A percentile compares a stretch with the other conserved stretches of the same genome.
phyloP scores from a whole-genome alignment of 1,140 invertebrate genomes.

The Augochlora pura region DNA sequence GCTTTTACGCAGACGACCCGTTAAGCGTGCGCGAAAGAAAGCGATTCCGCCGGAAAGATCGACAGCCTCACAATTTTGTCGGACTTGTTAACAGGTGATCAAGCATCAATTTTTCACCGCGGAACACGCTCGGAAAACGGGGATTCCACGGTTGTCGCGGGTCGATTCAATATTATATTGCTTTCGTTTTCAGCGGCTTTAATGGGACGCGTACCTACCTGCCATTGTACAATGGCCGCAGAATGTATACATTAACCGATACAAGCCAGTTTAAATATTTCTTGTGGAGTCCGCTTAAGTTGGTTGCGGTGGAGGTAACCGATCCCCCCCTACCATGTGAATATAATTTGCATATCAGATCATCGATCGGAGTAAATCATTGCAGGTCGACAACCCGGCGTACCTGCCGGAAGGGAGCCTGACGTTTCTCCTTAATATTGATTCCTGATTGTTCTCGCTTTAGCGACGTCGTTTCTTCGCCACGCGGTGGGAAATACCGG shows the following conservation, averaged over 20 bases:
- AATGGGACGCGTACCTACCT: not conserved
- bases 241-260: slow-evolving; percentile 16
- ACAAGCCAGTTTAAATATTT: slow-evolving; percentile 31
- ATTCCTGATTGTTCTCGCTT: slow-evolving; percentile 59
- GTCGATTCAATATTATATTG: not conserved
- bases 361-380: slow-evolving; percentile 66
- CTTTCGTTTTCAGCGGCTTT: not conserved
- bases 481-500: not conserved
- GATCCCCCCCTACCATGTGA: slow-evolving; percentile 58
- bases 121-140: too few species aligned
- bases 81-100: too few species aligned
- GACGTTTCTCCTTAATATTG: slow-evolving; percentile 55
- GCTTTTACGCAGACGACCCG: too few species aligned
- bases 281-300: slow-evolving; percentile 52
- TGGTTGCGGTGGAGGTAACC: slow-evolving; percentile 53
- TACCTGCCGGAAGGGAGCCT: slow-evolving; percentile 56
- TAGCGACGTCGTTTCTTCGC: slow-evolving; percentile 48
- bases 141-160: too few species aligned
- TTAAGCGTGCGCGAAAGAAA: too few species aligned
- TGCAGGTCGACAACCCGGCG: slow-evolving; percentile 51
- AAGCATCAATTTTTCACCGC: too few species aligned
- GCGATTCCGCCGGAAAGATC: too few species aligned
- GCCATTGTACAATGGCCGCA: not conserved
- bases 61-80: too few species aligned
- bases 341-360: slow-evolving; percentile 68